Evolutionary conservation across 2,113 vertebrate species (phyloP).

Genomic region (Opisthocomus hoazin): DNA sequence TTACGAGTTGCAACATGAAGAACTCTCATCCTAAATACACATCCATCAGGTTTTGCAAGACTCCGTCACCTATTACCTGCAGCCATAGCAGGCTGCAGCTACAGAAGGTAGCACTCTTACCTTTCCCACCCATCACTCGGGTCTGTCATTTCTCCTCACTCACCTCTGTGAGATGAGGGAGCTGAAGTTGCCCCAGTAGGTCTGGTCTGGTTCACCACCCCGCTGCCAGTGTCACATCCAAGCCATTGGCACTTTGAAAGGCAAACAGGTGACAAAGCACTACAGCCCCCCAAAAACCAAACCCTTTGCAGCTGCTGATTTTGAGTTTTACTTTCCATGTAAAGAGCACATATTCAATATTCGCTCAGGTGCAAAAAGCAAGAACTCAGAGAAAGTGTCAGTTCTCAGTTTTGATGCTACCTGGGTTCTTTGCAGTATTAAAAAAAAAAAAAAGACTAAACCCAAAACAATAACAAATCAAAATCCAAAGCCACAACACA

Average conservation of each 20-base stretch:
- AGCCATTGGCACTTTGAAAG: background rate
- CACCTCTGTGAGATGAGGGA: accelerated
- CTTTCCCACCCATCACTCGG: background rate
- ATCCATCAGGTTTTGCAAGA: background rate
- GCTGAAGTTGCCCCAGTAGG: background rate
- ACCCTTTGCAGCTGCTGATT: background rate
- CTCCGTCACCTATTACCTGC: background rate
- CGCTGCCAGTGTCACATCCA: background rate
- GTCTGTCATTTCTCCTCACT: background rate
- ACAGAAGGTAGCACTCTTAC: background rate
- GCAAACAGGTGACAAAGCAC: background rate
- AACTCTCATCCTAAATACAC: background rate
- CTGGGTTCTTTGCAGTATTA: background rate
- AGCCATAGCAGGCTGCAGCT: background rate
- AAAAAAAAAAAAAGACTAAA: background rate
- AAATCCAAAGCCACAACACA: background rate
- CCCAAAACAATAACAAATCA: background rate
- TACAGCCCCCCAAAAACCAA: background rate
- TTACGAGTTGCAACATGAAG: background rate
- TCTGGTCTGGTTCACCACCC: background rate
- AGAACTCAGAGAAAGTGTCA: background rate
- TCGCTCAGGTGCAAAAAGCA: background rate
- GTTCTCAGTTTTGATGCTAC: background rate
- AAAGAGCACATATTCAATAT: background rate
- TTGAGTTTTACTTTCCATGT: background rate